Base-by-base conservation (phyloP, 2,888 invertebrate species). In the Leptura quadrifasciata region DNA sequence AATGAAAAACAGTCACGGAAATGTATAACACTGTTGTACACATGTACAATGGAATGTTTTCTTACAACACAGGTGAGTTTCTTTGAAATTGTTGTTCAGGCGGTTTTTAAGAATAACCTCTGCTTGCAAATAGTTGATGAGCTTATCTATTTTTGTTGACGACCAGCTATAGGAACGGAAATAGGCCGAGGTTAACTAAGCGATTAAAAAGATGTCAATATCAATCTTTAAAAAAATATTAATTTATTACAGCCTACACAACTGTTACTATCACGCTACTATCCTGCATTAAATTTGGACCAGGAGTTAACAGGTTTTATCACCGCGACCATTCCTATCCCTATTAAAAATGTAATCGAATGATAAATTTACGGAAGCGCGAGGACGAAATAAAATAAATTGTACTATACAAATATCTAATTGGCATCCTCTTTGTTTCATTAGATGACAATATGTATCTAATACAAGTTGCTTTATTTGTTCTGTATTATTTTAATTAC, bases 391-490 rank as follows among this genome's bases (percentile, higher is more conserved):
- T 39, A 1, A 27, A 24, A 31, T 60, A 60, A n/a, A 60, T 39
- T 60, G n/a, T 27, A 63, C n/a, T 9, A 12, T 9, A n/a, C 27
- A 31, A 15, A 61, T 61, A 61, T 61, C 27, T 27, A 17, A 31
- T 5, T 61, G 15, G 35, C 55, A 31, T 68, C 31, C 55, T 63
- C 20, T 18, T 54, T 68, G 18, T 9, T 31, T 47, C 47, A 58
- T 58, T 17, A 58, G 21, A 24, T 15, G 18, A 8, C 69, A 47
- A 18, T 39, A 69, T 69, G 69, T 69, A 47, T 69, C 12, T 58
- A 10, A 58, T n/a, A 15, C 57, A 60, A 58, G 39, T 47, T 18
- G 58, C 21, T 18, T 17, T 69, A 20, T 35, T 58, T 58, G 6
- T 39, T 20, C 17, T 69, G 57, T 27, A n/a, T n/a, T 58, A 8